Conservation (phyloP, 2,797 vertebrate species). For the Eospalax fontanierii region DNA sequence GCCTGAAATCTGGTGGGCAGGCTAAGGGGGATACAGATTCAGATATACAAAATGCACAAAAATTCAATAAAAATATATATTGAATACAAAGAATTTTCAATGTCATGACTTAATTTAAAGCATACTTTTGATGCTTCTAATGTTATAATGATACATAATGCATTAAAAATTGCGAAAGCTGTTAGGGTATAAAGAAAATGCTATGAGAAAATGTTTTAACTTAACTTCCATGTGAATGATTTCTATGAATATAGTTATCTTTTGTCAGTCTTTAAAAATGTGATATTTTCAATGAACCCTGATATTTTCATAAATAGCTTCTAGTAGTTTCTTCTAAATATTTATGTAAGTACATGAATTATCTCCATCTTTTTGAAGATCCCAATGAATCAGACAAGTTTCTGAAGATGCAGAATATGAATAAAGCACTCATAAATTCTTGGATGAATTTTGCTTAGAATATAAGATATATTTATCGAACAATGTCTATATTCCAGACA, state of each 20-base stretch:
- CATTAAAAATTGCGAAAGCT: not conserved
- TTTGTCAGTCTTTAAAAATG: constrained; percentile 34
- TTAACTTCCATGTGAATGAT: not conserved
- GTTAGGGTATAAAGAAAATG: not conserved
- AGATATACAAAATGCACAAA: too few species aligned
- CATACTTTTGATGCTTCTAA: not conserved
- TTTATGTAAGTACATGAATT: constrained; percentile 51
- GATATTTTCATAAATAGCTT: constrained; percentile 56
- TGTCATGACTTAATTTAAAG: constrained; percentile 34
- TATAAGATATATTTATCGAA: constrained; percentile 11
- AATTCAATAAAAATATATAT: too few species aligned
- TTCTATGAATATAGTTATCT: not conserved
- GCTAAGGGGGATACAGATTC: too few species aligned
- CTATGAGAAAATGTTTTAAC: constrained; percentile 30
- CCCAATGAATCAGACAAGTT: not conserved
- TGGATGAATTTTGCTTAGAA: constrained; percentile 21
- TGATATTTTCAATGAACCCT: constrained; percentile 39
- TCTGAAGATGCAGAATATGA: constrained; percentile 10
- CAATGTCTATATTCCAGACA: not conserved
- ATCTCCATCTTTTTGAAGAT: constrained; percentile 31
- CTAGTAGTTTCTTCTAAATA: constrained; percentile 39
- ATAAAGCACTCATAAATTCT: not conserved
- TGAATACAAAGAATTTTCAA: not conserved
- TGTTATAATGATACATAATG: constrained; percentile 32
- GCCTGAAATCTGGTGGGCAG: too few species aligned